Evolutionary conservation across 2,888 invertebrate species (phyloP), one percentile per base, ranked within the genome.

Genomic region (Leucozona laternaria): DNA sequence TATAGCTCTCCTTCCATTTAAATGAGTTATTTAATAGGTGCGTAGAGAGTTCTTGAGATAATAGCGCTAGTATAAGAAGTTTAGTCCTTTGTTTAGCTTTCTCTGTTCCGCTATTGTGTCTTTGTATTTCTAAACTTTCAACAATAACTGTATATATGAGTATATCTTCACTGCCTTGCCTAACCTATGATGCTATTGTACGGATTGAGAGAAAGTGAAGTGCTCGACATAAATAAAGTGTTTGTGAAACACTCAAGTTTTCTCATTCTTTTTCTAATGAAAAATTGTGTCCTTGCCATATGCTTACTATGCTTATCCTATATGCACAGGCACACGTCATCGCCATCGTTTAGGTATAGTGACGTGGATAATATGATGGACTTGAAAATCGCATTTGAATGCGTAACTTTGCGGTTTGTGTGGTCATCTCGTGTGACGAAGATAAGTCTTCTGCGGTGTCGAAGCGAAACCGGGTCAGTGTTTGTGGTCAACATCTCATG

Each of bases 161-260:
- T 13, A 1, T 64, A 40, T 37, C 34, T 58, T 22, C 22, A 22
- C 8, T 6, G 43, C n/a, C 7, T 28, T 6, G 43, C n/a, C 7
- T 28, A 68, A 34, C 20, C 68, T 64, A 45, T 22, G 45, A 45
- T 22, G 45, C 31, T 37, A 20, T 34, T 37, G 64, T 31, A 5
- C 31, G 4, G 53, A 58, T 60, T 53, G 72, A 62, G 72, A 64
- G 58, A 68, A 68, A 76, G 48, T 81, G 60, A 70, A 81, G 86
- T 68, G 55, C 77, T 60, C 37, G 40, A 64, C 28, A 55, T 34
- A 48, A 57, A 82, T 37, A 48, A 66, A 82, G 86, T 86, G 86
- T 86, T 86, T 86, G 82, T 75, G 79, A 28, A 86, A 60, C 86
- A 86, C 86, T 86, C 78, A 86, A 78, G 86, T 86, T 82, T 86